A percentile compares a stretch with the other conserved stretches of the same genome.
phyloP scores from a whole-genome alignment of 2,113 vertebrate species.

The Telmatochromis brichardi region DNA sequence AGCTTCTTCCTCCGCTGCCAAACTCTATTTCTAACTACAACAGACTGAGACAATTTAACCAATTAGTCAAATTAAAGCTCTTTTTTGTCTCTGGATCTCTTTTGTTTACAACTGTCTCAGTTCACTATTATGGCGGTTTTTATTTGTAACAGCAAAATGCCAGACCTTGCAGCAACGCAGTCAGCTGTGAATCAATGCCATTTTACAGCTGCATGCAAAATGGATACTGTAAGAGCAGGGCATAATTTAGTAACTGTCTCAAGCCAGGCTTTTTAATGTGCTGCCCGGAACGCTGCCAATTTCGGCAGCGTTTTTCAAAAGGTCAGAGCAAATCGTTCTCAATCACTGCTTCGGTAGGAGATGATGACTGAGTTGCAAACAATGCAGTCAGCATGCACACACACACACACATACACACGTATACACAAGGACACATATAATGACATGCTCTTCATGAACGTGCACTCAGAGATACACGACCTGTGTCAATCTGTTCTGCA shows the following conservation, averaged over 20 bases:
- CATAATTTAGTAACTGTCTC: conserved; percentile 28
- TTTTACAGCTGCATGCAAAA: conserved; percentile 39
- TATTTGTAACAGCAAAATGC: not conserved
- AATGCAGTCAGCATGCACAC: conserved; percentile 1
- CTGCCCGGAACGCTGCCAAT: conserved; percentile 22
- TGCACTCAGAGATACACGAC: not conserved
- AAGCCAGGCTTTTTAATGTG: conserved; percentile 37
- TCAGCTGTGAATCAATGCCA: conserved; percentile 29
- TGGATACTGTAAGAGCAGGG: conserved; percentile 25
- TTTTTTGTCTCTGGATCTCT: not conserved
- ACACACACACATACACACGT: not conserved
- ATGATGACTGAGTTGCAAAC: conserved; percentile 41
- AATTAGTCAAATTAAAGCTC: not conserved
- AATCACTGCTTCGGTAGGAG: conserved; percentile 7
- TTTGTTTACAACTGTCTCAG: not conserved
- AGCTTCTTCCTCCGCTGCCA: not conserved
- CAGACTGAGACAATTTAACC: not conserved
- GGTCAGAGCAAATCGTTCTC: conserved; percentile 42
- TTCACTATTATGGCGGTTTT: not conserved
- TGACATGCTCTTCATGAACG: not conserved
- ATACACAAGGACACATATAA: not conserved
- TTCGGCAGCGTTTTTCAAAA: conserved; percentile 29
- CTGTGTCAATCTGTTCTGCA: not conserved
- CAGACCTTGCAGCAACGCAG: not conserved
- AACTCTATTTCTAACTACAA: not conserved